Evolutionary conservation across 2,888 invertebrate genomes (phyloP).

Genomic region (Chesias legatella): DNA sequence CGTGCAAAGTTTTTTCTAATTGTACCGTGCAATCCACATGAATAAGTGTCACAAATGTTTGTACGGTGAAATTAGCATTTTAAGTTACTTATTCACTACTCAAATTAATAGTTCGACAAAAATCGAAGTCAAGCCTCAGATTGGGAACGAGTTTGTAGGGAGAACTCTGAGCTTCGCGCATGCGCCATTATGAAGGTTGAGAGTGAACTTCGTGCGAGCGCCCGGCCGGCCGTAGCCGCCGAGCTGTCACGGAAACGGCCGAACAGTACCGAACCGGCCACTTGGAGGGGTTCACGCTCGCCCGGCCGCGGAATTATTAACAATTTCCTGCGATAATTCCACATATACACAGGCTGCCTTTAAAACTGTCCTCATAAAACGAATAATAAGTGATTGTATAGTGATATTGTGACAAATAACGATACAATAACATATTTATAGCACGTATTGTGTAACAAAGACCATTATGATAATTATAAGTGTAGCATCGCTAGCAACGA

Average conservation of each 20-base stretch:
- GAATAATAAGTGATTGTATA: conserved; percentile 42
- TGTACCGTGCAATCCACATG: no score
- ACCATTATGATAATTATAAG: conserved; percentile 46
- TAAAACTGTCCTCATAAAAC: conserved; percentile 45
- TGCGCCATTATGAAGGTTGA: conserved; percentile 42
- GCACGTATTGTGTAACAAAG: conserved; percentile 43
- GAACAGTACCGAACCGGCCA: conserved; percentile 67
- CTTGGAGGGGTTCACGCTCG: conserved; percentile 57
- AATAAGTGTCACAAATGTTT: no score
- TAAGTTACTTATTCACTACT: no score
- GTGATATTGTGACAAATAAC: conserved; percentile 53
- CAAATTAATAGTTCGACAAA: conserved; percentile 29
- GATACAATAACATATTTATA: conserved; percentile 35
- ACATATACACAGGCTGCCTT: conserved; percentile 46
- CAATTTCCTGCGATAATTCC: conserved; percentile 62
- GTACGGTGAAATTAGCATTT: no score
- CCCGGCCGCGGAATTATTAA: conserved; percentile 64
- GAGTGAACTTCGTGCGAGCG: conserved; percentile 45
- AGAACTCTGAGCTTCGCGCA: conserved; percentile 38
- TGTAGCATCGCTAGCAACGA: conserved; percentile 44
- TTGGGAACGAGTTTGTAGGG: no score
- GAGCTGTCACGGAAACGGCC: conserved; percentile 53
- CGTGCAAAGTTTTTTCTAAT: no score
- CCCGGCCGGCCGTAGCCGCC: conserved; percentile 31
- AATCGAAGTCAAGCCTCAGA: conserved; percentile 36